phyloP scores from a whole-genome alignment of 2,888 invertebrate species.

The Piscicola geometra region DNA sequence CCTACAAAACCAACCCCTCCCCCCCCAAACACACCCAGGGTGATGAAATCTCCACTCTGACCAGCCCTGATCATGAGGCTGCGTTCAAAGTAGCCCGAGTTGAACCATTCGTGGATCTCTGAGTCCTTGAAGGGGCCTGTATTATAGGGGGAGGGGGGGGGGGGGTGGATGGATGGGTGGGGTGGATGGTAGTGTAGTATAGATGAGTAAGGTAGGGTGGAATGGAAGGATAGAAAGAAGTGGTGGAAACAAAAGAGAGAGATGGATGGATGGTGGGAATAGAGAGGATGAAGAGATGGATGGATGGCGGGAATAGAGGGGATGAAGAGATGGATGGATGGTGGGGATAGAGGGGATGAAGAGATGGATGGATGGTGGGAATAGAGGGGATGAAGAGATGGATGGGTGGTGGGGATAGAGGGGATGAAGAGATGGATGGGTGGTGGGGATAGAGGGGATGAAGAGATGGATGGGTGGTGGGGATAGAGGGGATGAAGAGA shows the following conservation, averaged over 20 bases:
- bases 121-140: constrained; percentile 37
- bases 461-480: too few species aligned
- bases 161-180: constrained; percentile 13
- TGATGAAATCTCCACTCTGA: constrained; percentile 31
- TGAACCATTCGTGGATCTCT: constrained; percentile 37
- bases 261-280: constrained; percentile 22
- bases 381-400: too few species aligned
- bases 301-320: constrained; percentile 6
- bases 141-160: constrained; percentile 6
- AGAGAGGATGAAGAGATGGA: background rate
- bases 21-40: constrained; percentile 28
- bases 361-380: constrained; percentile 1
- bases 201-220: constrained; percentile 19
- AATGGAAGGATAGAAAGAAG: background rate
- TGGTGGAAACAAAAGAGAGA: too few species aligned
- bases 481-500: too few species aligned
- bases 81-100: constrained; percentile 35
- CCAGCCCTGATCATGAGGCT: constrained; percentile 32
- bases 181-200: too few species aligned
- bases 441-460: too few species aligned
- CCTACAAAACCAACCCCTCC: background rate
- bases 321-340: constrained; percentile 2
- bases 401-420: too few species aligned
- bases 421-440: too few species aligned
- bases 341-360: constrained; percentile 4